A percentile compares a stretch with the other conserved stretches of the same genome.
Conservation (phyloP, 2,888 invertebrate genomes). For the Cephus spinipes region DNA sequence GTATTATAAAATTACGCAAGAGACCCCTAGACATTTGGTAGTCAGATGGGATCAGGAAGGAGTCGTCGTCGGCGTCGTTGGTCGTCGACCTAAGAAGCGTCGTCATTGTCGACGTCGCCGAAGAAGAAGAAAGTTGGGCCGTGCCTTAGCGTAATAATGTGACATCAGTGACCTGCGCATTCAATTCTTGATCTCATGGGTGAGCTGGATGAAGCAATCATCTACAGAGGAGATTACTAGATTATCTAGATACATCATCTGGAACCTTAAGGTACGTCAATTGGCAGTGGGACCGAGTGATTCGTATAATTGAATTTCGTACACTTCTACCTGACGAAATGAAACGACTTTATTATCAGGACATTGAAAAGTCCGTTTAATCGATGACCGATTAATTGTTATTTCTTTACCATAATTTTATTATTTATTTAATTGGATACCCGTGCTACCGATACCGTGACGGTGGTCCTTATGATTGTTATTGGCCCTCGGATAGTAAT, state of each 20-base stretch:
- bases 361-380: neutral
- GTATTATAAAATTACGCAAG: conserved; percentile 17
- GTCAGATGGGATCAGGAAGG: conserved; percentile 25
- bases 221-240: conserved; percentile 2
- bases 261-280: neutral
- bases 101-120: neutral
- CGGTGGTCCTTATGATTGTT: neutral
- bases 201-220: conserved; percentile 25
- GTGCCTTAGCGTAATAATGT: conserved; percentile 13
- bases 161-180: conserved; percentile 30
- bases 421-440: neutral
- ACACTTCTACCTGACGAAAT: neutral
- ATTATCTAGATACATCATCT: neutral
- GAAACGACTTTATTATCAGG: neutral
- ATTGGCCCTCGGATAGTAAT: neutral
- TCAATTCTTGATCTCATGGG: conserved; percentile 25
- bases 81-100: neutral
- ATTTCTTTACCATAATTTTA: neutral
- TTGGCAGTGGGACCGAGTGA: neutral
- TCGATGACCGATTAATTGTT: neutral
- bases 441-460: neutral
- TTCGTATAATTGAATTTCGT: neutral
- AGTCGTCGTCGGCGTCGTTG: conserved; percentile 8
- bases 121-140: conserved; percentile 38
- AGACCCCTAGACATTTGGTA: conserved; percentile 29